These are phyloP conservation scores for Octopus sinensis DNA, from an alignment of 1,140 invertebrate species.

Conservation along the genomic window DNA sequence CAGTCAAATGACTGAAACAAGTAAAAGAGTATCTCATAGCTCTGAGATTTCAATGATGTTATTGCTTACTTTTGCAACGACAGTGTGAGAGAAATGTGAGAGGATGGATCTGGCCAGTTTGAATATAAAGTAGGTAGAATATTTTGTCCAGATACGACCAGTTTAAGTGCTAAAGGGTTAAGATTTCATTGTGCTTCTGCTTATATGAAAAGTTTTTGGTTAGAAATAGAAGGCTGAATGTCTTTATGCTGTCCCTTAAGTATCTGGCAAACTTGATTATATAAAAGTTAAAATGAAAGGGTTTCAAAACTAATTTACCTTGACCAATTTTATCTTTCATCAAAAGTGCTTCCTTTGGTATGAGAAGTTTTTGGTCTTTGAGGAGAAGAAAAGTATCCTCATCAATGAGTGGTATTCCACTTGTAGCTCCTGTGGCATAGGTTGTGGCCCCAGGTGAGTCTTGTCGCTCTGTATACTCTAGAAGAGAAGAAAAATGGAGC, in stretches of 20 bases:
- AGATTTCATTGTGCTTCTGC: background rate
- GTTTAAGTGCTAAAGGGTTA: background rate
- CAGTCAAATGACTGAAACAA: too few species aligned
- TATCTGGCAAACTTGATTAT: background rate
- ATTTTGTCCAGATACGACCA: background rate
- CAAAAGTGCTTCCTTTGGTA: conserved; percentile 45
- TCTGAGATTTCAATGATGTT: too few species aligned
- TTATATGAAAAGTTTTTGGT: background rate
- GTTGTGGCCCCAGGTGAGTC: conserved; percentile 14
- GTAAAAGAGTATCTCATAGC: too few species aligned
- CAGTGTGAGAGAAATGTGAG: too few species aligned
- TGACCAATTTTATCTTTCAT: conserved; percentile 54
- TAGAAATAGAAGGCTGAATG: background rate
- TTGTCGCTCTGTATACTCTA: conserved; percentile 38
- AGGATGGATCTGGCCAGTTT: too few species aligned
- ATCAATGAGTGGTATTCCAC: conserved; percentile 28
- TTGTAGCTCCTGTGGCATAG: conserved; percentile 11
- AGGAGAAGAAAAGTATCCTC: conserved; percentile 51
- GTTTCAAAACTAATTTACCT: conserved; percentile 38
- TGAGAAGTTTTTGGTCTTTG: conserved; percentile 48
- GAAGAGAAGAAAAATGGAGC: background rate
- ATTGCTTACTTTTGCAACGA: too few species aligned
- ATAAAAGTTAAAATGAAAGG: background rate
- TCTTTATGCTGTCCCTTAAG: background rate
- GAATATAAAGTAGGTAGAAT: background rate